A percentile compares a stretch with the other conserved stretches of the same genome.
These are phyloP conservation scores for Clepsis dumicolana DNA, from an alignment of 2,888 invertebrate species.

Conservation along the genomic window DNA sequence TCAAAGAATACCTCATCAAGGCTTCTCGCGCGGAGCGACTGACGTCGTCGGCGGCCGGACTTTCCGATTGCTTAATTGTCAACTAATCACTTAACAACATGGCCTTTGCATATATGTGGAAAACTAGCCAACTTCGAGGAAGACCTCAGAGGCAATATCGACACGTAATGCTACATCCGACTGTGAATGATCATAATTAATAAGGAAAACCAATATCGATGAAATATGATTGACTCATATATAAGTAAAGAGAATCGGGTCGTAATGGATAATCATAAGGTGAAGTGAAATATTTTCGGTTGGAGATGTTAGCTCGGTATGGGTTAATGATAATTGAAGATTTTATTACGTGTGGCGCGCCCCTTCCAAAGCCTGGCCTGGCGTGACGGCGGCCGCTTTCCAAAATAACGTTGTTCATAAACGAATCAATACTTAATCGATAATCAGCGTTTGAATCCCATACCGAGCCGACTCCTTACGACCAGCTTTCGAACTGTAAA, in stretches of 20 bases:
- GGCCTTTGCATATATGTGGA: slow-evolving; percentile 17
- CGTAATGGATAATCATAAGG: slow-evolving; percentile 38
- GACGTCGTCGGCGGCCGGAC: slow-evolving; percentile 43
- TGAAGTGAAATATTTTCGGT: slow-evolving; percentile 40
- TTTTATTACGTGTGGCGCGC: slow-evolving; percentile 46
- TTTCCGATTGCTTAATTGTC: slow-evolving; percentile 46
- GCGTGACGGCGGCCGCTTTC: slow-evolving; percentile 48
- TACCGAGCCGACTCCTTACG: slow-evolving; percentile 26
- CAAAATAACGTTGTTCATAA: slow-evolving; percentile 44
- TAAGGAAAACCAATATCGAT: slow-evolving; percentile 40
- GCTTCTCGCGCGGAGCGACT: slow-evolving; percentile 43
- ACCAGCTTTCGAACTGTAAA: slow-evolving; percentile 19
- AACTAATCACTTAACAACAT: slow-evolving; percentile 20
- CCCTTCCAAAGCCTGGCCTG: slow-evolving; percentile 41
- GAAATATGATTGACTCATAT: slow-evolving; percentile 37
- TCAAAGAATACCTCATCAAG: slow-evolving; percentile 56
- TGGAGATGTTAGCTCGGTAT: slow-evolving; percentile 34
- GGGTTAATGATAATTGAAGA: slow-evolving; percentile 45
- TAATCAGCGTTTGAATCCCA: slow-evolving; percentile 39
- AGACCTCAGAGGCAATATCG: slow-evolving; percentile 7
- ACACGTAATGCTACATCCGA: slow-evolving; percentile 15
- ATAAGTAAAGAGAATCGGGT: slow-evolving; percentile 34
- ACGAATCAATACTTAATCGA: slow-evolving; percentile 43
- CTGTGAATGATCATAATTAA: slow-evolving; percentile 15
- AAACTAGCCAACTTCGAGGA: slow-evolving; percentile 18